Evolutionary conservation across 2,797 vertebrate species (phyloP).

Genomic region (Spinus pinus): DNA sequence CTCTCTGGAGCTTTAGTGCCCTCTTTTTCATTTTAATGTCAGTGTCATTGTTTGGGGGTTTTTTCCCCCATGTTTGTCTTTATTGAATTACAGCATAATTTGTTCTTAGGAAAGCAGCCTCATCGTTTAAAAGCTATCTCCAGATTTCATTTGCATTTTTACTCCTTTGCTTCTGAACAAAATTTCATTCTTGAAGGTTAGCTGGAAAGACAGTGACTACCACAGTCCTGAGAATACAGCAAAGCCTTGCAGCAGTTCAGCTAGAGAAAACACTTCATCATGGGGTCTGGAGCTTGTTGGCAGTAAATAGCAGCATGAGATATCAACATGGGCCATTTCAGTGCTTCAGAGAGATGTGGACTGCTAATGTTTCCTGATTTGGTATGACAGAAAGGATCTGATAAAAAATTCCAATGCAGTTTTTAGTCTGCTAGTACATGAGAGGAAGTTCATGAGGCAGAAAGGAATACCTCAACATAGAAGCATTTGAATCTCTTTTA

Average conservation of each 20-base stretch:
- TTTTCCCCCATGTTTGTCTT: neutral
- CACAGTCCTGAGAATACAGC: neutral
- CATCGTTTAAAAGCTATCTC: neutral
- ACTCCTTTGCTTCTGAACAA: neutral
- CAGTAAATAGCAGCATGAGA: neutral
- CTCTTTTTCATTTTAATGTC: neutral
- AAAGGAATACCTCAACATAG: neutral
- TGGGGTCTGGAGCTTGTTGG: neutral
- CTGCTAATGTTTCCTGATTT: neutral
- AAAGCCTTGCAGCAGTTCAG: neutral
- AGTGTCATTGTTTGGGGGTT: neutral
- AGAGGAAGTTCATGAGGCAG: neutral
- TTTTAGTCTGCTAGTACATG: neutral
- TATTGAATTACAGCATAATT: neutral
- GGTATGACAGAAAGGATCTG: neutral
- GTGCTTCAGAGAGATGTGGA: neutral
- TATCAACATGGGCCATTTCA: neutral
- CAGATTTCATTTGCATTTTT: conserved; percentile 6
- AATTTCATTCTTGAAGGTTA: neutral
- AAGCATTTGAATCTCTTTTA: neutral
- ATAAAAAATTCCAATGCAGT: neutral
- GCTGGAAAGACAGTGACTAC: neutral
- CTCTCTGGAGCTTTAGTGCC: neutral
- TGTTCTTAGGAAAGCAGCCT: neutral
- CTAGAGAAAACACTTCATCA: neutral